Base-by-base conservation (phyloP, 2,888 invertebrate genomes). In the Theretra japonica region DNA sequence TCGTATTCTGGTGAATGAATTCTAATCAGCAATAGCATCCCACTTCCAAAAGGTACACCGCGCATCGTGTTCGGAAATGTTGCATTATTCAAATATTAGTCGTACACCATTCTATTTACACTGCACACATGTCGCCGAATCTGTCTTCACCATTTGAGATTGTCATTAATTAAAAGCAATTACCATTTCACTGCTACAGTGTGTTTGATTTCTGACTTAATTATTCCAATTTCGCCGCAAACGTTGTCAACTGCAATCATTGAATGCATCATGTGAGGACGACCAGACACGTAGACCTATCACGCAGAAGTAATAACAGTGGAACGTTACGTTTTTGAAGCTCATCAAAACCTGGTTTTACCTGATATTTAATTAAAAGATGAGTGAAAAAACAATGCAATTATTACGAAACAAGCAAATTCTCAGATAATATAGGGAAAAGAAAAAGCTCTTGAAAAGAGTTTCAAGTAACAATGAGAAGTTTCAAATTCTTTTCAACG, bases 161-260 rank as follows among this genome's bases (percentile, higher is more conserved):
- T 73, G 57, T 68, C 53, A 74, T 75, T 76, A 76, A 78, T 79
- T 79, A 77, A 76, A 75, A 72, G 77, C 74, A 82, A 81, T 83
- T 82, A 78, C 72, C 75, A 77, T 82, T 78, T 77, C 75, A 80
- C 41, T 19, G 65, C 41, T 65, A 48, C 48, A 65, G 48, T 23
- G 41, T 65, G 48, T 65, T 65, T 82, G 83, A 82, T 82, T 82
- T 75, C 76, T 73, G 81, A 83, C 79, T 80, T 80, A 78, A 85
- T 84, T 83, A 83, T 83, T 80, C 82, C 78, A 81, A 77, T 80
- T 82, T 77, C 71, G 56, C 80, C 82, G 70, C 83, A 83, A 84
- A 82, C 83, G 79, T 83, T 80, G 86, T 86, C 85, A 83, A 80
- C 82, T 84, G 83, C 84, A 84, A 82, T 86, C 80, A 83, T 82